phyloP scores from a whole-genome alignment of 2,797 vertebrate species.

The Sus cebifrons region DNA sequence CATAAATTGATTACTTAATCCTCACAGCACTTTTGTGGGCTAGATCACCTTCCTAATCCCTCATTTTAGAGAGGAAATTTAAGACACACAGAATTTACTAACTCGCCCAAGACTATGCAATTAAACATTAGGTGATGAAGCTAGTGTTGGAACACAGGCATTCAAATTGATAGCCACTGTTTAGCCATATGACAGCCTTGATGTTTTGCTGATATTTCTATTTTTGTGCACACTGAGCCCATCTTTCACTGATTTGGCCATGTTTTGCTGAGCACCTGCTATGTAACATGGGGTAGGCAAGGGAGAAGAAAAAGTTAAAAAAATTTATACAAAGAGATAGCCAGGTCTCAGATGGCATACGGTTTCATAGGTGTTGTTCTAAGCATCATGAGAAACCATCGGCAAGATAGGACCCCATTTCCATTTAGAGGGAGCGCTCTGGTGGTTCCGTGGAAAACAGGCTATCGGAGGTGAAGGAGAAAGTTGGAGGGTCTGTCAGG shows the following conservation, averaged over 20 bases:
- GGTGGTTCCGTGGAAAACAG: not conserved
- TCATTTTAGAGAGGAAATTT: constrained; percentile 36
- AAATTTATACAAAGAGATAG: not conserved
- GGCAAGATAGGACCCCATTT: not conserved
- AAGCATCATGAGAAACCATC: not conserved
- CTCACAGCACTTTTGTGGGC: not conserved
- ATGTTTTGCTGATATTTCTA: not conserved
- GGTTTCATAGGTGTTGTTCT: not conserved
- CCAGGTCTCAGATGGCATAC: not conserved
- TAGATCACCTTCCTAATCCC: not conserved
- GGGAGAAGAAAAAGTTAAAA: not conserved
- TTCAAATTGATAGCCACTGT: not conserved
- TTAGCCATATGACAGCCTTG: not conserved
- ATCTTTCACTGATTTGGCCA: not conserved
- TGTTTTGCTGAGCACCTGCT: not conserved
- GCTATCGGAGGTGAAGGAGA: not conserved
- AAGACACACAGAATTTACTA: not conserved
- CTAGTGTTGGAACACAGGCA: not conserved
- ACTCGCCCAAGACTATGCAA: not conserved
- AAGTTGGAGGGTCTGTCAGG: not conserved
- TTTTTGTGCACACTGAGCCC: not conserved
- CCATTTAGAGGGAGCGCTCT: not conserved
- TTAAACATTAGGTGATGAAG: not conserved
- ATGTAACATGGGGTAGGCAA: not conserved
- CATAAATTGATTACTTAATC: not conserved